These are phyloP conservation scores for Ornithoptera priamus DNA, from an alignment of 2,888 invertebrate species.

Conservation along the genomic window DNA sequence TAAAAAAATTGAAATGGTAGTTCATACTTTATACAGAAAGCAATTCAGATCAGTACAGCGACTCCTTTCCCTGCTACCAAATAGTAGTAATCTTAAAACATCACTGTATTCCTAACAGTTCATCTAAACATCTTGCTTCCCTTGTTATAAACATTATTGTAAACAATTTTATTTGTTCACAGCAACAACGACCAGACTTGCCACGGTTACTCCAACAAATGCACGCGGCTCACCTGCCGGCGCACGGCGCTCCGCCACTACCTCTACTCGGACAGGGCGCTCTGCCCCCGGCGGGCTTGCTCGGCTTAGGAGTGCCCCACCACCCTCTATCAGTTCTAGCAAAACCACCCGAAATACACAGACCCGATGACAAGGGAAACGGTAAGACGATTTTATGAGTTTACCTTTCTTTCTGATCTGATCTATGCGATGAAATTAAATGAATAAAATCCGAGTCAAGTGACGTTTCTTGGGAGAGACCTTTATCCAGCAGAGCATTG, in stretches of 20 bases:
- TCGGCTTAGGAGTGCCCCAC: slow-evolving; percentile 85
- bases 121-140: neutral
- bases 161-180: slow-evolving; percentile 2
- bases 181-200: slow-evolving; percentile 90
- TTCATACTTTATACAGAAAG: too few relatives aligned
- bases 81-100: too few relatives aligned
- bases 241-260: slow-evolving; percentile 87
- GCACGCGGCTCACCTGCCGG: slow-evolving; percentile 92
- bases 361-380: slow-evolving; percentile 88
- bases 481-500: too few relatives aligned
- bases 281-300: slow-evolving; percentile 79
- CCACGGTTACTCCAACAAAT: slow-evolving; percentile 93
- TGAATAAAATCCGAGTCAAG: too few relatives aligned
- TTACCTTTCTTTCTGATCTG: too few relatives aligned
- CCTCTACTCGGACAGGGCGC: slow-evolving; percentile 74
- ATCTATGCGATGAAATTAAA: too few relatives aligned
- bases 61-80: too few relatives aligned
- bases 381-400: slow-evolving; percentile 76
- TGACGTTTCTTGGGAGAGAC: too few relatives aligned
- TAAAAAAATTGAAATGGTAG: too few relatives aligned
- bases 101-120: too few relatives aligned
- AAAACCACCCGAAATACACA: slow-evolving; percentile 88
- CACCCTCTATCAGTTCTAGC: slow-evolving; percentile 89
- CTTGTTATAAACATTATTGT: neutral
- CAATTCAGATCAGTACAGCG: too few relatives aligned